phyloP scores from a whole-genome alignment of 2,113 vertebrate genomes.

The Peromyscus maniculatus region DNA sequence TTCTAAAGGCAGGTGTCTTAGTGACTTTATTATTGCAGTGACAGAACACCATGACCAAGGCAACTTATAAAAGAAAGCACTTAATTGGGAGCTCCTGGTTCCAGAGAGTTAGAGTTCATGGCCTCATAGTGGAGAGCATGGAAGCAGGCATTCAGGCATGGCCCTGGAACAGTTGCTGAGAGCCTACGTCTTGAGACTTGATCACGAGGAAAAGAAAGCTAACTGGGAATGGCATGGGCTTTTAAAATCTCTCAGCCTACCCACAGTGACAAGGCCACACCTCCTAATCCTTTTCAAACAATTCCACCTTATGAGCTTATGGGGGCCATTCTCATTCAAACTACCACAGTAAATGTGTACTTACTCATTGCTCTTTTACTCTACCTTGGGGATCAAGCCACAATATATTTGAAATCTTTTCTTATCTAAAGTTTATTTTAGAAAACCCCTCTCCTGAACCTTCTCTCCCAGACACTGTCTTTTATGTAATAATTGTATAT shows the following conservation, averaged over 20 bases:
- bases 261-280: background rate
- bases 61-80: background rate
- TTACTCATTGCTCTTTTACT: background rate
- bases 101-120: background rate
- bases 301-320: background rate
- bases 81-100: background rate
- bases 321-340: background rate
- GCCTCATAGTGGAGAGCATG: background rate
- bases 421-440: conserved; percentile 3
- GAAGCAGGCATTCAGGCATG: background rate
- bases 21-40: background rate
- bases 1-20: background rate
- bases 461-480: background rate
- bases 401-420: conserved; percentile 32
- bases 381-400: background rate
- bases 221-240: background rate
- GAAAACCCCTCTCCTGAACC: background rate
- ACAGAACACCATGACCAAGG: background rate
- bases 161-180: background rate
- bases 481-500: conserved; percentile 9
- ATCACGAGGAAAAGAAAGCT: background rate
- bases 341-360: too few species aligned
- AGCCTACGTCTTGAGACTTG: background rate
- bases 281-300: background rate
- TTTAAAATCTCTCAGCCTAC: too few species aligned